phyloP scores from a whole-genome alignment of 1,140 invertebrate species.

The Calephelis nemesis region DNA sequence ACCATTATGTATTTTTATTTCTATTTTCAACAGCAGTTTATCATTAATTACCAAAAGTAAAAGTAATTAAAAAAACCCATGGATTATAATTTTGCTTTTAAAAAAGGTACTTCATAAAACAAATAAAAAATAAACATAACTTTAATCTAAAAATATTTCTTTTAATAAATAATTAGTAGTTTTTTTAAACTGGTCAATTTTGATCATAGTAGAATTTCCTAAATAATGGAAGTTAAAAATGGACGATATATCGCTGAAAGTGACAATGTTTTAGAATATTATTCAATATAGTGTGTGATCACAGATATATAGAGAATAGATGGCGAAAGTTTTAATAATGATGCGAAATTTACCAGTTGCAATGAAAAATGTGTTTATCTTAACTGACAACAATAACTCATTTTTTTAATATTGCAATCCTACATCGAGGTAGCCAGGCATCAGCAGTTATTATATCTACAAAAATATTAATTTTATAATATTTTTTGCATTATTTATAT shows the following conservation, averaged over 20 bases:
- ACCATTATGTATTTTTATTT: too few species aligned
- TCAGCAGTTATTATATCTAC: too few species aligned
- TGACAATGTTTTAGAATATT: slow-evolving; percentile 8
- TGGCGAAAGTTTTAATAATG: neutral
- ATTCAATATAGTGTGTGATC: neutral
- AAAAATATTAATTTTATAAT: too few species aligned
- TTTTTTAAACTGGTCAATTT: slow-evolving; percentile 1
- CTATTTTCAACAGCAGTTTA: too few species aligned
- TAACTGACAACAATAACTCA: too few species aligned
- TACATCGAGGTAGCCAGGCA: too few species aligned
- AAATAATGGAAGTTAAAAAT: slow-evolving; percentile 13
- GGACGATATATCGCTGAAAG: slow-evolving; percentile 12
- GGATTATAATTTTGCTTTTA: neutral
- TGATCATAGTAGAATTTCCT: neutral
- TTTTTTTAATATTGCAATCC: too few species aligned
- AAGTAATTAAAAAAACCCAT: too few species aligned
- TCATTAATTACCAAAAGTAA: too few species aligned
- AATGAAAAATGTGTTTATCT: too few species aligned
- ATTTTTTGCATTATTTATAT: too few species aligned
- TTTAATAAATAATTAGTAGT: neutral
- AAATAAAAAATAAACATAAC: neutral
- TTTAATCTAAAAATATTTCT: neutral
- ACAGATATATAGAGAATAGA: slow-evolving; percentile 1
- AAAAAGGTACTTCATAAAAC: neutral
- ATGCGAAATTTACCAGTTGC: neutral